A percentile compares a stretch with the other conserved stretches of the same genome.
These are phyloP conservation scores for Tetragnatha versicolor DNA, from an alignment of 1,140 invertebrate species.

Conservation along the genomic window DNA sequence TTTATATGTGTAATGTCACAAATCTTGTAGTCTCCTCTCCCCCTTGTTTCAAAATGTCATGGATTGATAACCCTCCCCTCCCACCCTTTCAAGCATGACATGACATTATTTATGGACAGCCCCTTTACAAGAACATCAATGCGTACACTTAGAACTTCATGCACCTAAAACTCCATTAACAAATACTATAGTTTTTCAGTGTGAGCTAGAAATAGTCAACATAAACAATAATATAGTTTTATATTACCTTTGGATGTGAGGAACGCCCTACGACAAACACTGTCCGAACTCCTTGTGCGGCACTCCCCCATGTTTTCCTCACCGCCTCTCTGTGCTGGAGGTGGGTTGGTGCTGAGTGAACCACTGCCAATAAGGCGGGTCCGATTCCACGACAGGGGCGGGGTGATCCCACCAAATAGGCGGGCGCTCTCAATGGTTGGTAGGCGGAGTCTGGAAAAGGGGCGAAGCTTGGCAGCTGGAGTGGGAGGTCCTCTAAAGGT, in stretches of 20 bases:
- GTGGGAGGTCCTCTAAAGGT: background rate
- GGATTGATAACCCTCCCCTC: too few species aligned
- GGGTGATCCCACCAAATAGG: background rate
- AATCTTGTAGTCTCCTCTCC: too few species aligned
- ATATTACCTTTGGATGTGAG: background rate
- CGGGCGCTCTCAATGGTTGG: background rate
- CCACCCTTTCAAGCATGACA: too few species aligned
- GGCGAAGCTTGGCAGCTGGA: background rate
- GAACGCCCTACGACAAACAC: conserved; percentile 61
- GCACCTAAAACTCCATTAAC: too few species aligned
- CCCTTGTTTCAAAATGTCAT: too few species aligned
- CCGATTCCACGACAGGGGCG: background rate
- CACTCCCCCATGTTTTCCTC: conserved; percentile 61
- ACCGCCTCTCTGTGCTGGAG: conserved; percentile 62
- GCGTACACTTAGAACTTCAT: too few species aligned
- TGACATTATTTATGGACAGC: too few species aligned
- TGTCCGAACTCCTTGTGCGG: conserved; percentile 52
- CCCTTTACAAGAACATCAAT: too few species aligned
- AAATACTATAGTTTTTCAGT: too few species aligned
- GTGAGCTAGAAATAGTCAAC: too few species aligned
- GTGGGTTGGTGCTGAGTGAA: conserved; percentile 64
- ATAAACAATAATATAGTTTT: too few species aligned
- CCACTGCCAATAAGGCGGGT: conserved; percentile 54
- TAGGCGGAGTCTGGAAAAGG: background rate
- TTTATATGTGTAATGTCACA: too few species aligned